Percentiles rank a stretch among this genome's conserved stretches.
Evolutionary conservation across 2,113 vertebrate genomes (phyloP).

Genomic region (Leucosticte australis): DNA sequence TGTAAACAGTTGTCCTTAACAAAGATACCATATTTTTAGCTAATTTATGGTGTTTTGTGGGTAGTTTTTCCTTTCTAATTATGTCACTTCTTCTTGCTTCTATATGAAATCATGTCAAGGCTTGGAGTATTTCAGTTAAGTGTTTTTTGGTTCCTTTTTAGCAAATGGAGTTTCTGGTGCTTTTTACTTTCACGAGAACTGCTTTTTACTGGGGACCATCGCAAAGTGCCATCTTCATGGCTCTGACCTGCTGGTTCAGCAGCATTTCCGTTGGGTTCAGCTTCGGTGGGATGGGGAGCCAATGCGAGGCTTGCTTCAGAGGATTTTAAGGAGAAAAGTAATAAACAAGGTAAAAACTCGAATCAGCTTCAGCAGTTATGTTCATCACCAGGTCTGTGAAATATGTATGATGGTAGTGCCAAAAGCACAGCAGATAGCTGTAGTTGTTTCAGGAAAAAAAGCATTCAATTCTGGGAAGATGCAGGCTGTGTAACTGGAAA

Average conservation of each 20-base stretch:
- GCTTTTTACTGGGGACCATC: slow-evolving; percentile 88
- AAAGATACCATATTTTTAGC: not conserved
- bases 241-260: slow-evolving; percentile 88
- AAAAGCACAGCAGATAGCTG: not conserved
- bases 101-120: not conserved
- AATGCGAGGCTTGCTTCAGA: slow-evolving; percentile 84
- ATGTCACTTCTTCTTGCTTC: not conserved
- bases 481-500: not conserved
- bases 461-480: not conserved
- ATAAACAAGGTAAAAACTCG: slow-evolving; percentile 80
- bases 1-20: not conserved
- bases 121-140: not conserved
- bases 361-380: not conserved
- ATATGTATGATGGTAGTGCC: not conserved
- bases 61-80: not conserved
- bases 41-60: not conserved
- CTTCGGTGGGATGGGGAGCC: slow-evolving; percentile 93
- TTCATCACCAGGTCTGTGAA: not conserved
- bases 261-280: slow-evolving; percentile 95
- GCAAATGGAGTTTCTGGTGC: slow-evolving; percentile 76
- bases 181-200: slow-evolving; percentile 85
- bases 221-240: slow-evolving; percentile 88
- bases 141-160: slow-evolving; percentile 51
- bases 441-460: not conserved
- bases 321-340: slow-evolving; percentile 85